phyloP scores from a whole-genome alignment of 2,888 invertebrate species.

The Drosophila emarginata region DNA sequence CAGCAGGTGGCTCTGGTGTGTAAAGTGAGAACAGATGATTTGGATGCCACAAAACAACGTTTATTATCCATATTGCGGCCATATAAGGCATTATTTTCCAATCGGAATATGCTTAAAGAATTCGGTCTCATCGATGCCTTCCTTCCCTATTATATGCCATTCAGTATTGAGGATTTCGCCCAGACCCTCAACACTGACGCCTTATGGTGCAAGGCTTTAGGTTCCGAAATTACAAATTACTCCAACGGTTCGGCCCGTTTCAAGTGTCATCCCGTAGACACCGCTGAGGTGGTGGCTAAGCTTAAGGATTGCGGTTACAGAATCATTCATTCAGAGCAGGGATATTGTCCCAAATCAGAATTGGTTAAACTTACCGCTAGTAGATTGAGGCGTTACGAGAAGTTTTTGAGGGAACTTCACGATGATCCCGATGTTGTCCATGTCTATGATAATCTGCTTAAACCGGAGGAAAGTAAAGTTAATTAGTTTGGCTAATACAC shows the following conservation, averaged over 20 bases:
- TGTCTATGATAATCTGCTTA: slow-evolving; percentile 69
- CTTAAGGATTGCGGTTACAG: slow-evolving; percentile 51
- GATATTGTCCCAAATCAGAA: slow-evolving; percentile 42
- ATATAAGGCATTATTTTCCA: slow-evolving; percentile 45
- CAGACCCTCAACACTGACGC: slow-evolving; percentile 50
- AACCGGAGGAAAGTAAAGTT: slow-evolving; percentile 6
- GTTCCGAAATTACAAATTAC: slow-evolving; percentile 44
- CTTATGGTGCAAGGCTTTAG: slow-evolving; percentile 44
- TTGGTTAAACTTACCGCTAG: slow-evolving; percentile 35
- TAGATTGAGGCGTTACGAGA: slow-evolving; percentile 42
- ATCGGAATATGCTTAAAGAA: slow-evolving; percentile 51
- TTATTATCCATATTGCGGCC: slow-evolving; percentile 41
- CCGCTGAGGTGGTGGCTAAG: slow-evolving; percentile 38
- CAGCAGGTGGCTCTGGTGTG: slow-evolving; percentile 48
- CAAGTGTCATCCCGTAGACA: slow-evolving; percentile 49
- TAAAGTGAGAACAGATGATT: slow-evolving; percentile 49
- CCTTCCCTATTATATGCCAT: slow-evolving; percentile 24
- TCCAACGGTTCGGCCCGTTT: slow-evolving; percentile 54
- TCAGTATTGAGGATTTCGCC: slow-evolving; percentile 38
- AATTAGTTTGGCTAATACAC: not conserved
- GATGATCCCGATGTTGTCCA: slow-evolving; percentile 53
- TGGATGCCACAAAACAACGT: slow-evolving; percentile 40
- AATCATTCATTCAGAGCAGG: slow-evolving; percentile 49
- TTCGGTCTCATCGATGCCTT: slow-evolving; percentile 55
- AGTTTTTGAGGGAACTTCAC: slow-evolving; percentile 49